phyloP scores from a whole-genome alignment of 2,888 invertebrate genomes.

The Pasiphila rectangulata region DNA sequence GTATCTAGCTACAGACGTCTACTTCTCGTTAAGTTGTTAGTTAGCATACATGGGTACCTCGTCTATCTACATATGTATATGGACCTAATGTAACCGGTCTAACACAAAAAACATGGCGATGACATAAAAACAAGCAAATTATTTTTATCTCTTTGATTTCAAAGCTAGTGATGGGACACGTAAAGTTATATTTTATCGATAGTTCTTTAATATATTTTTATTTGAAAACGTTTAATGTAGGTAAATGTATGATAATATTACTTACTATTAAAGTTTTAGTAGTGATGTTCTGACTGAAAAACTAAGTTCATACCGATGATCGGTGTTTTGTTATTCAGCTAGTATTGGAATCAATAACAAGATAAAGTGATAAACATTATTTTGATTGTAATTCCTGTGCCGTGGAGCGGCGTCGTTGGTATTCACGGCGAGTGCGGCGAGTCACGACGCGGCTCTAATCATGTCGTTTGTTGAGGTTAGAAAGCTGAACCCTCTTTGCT shows the following conservation, averaged over 20 bases:
- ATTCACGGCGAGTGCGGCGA: slow-evolving; percentile 20
- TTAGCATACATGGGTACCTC: too few relatives aligned
- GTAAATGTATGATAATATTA: too few relatives aligned
- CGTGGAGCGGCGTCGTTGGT: too few relatives aligned
- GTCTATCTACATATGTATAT: neutral
- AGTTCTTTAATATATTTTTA: neutral
- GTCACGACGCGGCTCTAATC: slow-evolving; percentile 46
- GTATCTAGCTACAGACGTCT: too few relatives aligned
- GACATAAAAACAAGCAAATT: slow-evolving; percentile 2
- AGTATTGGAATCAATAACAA: neutral
- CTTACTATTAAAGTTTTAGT: too few relatives aligned
- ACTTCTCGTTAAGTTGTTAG: too few relatives aligned
- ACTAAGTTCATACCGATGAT: too few relatives aligned
- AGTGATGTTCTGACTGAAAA: too few relatives aligned
- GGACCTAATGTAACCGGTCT: neutral
- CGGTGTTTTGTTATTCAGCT: too few relatives aligned
- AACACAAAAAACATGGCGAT: neutral
- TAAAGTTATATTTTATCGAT: neutral
- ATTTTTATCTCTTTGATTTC: slow-evolving; percentile 8
- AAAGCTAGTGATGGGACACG: slow-evolving; percentile 37
- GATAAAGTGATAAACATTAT: neutral
- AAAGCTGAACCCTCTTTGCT: slow-evolving; percentile 56
- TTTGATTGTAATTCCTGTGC: neutral
- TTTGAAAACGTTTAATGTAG: too few relatives aligned
- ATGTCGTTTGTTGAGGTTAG: slow-evolving; percentile 52